Evolutionary conservation across 1,140 invertebrate species (phyloP).

Genomic region (Lasaia peninsularis): DNA sequence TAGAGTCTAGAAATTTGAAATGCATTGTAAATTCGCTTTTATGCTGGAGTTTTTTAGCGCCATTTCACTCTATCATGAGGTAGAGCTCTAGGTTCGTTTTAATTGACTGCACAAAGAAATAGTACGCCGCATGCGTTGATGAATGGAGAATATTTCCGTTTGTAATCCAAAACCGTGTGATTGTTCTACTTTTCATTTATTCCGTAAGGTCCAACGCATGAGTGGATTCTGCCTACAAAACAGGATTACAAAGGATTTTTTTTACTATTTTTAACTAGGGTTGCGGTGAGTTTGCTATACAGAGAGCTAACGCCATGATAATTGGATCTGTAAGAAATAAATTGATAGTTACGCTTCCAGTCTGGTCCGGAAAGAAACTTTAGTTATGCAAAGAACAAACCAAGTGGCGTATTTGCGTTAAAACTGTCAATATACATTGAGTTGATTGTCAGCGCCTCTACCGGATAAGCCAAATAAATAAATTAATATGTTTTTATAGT

Average conservation of each 20-base stretch:
- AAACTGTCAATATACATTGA: too few species aligned
- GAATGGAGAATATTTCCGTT: slow-evolving; percentile 33
- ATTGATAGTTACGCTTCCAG: too few species aligned
- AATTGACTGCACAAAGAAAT: slow-evolving; percentile 17
- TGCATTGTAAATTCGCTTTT: neutral
- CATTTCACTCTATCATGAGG: too few species aligned
- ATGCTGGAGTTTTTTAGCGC: slow-evolving; percentile 1
- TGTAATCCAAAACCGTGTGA: slow-evolving; percentile 42
- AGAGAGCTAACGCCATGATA: too few species aligned
- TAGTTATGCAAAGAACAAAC: too few species aligned
- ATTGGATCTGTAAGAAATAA: too few species aligned
- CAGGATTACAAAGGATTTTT: neutral
- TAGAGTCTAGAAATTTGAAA: neutral
- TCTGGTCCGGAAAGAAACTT: too few species aligned
- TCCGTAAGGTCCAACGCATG: slow-evolving; percentile 16
- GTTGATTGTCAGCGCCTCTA: too few species aligned
- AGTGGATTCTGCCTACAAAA: slow-evolving; percentile 2
- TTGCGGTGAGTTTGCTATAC: too few species aligned
- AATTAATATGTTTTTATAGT: too few species aligned
- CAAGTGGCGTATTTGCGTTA: too few species aligned
- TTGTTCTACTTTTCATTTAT: slow-evolving; percentile 39
- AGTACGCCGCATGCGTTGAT: slow-evolving; percentile 16
- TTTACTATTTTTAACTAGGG: neutral
- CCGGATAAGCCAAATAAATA: too few species aligned
- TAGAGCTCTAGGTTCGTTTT: neutral